Percentiles rank a stretch among this genome's conserved stretches.
phyloP scores from a whole-genome alignment of 2,797 vertebrate genomes.

The Ibycter americanus region DNA sequence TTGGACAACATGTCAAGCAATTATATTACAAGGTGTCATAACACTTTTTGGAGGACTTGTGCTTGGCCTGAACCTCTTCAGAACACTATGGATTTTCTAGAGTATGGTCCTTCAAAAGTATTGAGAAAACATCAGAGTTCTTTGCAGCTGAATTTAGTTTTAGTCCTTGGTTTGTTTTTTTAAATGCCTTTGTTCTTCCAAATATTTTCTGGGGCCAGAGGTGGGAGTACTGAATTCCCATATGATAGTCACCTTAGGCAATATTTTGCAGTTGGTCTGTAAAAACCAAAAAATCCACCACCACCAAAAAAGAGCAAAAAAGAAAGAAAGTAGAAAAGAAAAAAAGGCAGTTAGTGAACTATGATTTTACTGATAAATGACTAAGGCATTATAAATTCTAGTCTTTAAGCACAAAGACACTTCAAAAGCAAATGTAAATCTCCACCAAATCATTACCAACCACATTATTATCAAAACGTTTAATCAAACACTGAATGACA shows the following conservation, averaged over 20 bases:
- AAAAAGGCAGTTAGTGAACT: background rate
- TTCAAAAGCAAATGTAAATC: conserved; percentile 48
- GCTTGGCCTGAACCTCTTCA: background rate
- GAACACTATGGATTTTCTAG: background rate
- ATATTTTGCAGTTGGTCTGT: background rate
- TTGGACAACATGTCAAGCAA: background rate
- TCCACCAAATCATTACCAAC: background rate
- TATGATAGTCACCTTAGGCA: background rate
- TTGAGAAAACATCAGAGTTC: background rate
- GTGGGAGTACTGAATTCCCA: background rate
- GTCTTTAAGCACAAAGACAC: conserved; percentile 13
- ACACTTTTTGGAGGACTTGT: background rate
- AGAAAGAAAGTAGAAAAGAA: background rate
- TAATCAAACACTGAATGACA: conserved; percentile 33
- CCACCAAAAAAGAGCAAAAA: background rate
- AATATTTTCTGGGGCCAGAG: background rate
- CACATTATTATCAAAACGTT: conserved; percentile 14
- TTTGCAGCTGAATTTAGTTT: background rate
- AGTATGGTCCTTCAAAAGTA: background rate
- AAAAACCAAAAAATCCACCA: background rate
- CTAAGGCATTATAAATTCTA: conserved; percentile 37
- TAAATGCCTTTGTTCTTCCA: background rate
- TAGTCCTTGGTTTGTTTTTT: background rate
- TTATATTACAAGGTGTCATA: background rate
- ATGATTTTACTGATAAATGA: conserved; percentile 18